A percentile compares a stretch with the other conserved stretches of the same genome.
Conservation (phyloP, 2,113 vertebrate species). For the Paramormyrops kingsleyae region DNA sequence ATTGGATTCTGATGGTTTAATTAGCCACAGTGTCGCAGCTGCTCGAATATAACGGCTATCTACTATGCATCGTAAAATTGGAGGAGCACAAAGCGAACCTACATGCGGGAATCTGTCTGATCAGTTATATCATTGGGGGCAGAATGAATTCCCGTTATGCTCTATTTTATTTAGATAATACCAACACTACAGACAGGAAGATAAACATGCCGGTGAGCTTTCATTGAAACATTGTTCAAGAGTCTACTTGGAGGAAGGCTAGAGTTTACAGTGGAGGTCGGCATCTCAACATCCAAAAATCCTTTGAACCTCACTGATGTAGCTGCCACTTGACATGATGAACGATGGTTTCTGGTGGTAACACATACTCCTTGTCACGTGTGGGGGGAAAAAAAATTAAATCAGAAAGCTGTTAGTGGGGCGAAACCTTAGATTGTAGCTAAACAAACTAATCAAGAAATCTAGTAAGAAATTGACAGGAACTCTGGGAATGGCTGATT, state of each 20-base stretch:
- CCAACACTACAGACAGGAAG: background rate
- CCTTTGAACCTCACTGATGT: background rate
- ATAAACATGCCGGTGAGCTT: background rate
- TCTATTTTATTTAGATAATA: background rate
- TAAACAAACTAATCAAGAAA: constrained; percentile 27
- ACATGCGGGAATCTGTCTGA: background rate
- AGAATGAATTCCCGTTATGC: background rate
- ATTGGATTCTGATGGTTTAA: background rate
- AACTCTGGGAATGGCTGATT: constrained; percentile 32
- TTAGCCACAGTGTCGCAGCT: background rate
- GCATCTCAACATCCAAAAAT: background rate
- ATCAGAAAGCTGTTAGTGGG: background rate
- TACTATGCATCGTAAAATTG: background rate
- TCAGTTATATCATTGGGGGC: background rate
- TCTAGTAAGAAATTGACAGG: constrained; percentile 34
- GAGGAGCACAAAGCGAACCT: background rate
- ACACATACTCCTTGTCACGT: background rate
- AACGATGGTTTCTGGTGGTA: background rate
- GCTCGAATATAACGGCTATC: background rate
- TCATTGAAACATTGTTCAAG: background rate
- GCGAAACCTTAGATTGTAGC: background rate
- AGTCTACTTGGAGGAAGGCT: background rate
- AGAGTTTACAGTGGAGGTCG: background rate
- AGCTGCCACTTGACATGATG: background rate
- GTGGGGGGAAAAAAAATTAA: background rate